Evolutionary conservation across 1,140 invertebrate species (phyloP).

Genomic region (Limonius californicus): DNA sequence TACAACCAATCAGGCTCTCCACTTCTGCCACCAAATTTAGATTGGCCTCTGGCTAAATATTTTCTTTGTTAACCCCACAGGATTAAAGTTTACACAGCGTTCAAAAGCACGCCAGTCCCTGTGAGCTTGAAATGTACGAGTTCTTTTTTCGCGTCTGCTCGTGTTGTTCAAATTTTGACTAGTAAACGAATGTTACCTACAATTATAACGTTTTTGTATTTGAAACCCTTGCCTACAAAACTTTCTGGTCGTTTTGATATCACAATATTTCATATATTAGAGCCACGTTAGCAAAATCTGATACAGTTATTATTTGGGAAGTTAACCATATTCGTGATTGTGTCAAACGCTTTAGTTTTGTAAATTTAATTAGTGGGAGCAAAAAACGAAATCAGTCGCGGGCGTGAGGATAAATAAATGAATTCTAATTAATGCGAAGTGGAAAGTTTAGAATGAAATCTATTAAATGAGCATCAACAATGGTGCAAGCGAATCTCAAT

Average conservation of each 20-base stretch:
- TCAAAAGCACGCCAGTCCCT: slow-evolving; percentile 13
- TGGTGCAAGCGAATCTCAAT: slow-evolving; percentile 14
- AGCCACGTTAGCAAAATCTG: too few relatives aligned
- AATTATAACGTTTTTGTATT: too few relatives aligned
- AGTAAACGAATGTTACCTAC: too few relatives aligned
- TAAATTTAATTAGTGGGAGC: too few relatives aligned
- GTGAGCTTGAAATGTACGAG: not conserved
- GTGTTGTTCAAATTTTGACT: too few relatives aligned
- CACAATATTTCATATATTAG: too few relatives aligned
- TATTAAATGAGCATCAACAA: not conserved
- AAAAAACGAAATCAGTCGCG: too few relatives aligned
- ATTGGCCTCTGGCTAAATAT: slow-evolving; percentile 48
- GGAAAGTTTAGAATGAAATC: not conserved
- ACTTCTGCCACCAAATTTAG: slow-evolving; percentile 43
- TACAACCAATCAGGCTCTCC: slow-evolving; percentile 34
- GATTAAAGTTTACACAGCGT: slow-evolving; percentile 46
- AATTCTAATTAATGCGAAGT: slow-evolving; percentile 2
- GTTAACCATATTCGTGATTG: too few relatives aligned
- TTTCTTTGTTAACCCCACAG: slow-evolving; percentile 45
- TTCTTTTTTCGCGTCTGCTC: not conserved
- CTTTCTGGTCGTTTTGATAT: too few relatives aligned
- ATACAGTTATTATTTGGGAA: too few relatives aligned
- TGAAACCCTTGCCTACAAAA: too few relatives aligned
- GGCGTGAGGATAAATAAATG: not conserved
- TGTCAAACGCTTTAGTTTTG: too few relatives aligned